These are phyloP conservation scores for Melanargia galathea DNA, from an alignment of 2,888 invertebrate species.

Conservation along the genomic window DNA sequence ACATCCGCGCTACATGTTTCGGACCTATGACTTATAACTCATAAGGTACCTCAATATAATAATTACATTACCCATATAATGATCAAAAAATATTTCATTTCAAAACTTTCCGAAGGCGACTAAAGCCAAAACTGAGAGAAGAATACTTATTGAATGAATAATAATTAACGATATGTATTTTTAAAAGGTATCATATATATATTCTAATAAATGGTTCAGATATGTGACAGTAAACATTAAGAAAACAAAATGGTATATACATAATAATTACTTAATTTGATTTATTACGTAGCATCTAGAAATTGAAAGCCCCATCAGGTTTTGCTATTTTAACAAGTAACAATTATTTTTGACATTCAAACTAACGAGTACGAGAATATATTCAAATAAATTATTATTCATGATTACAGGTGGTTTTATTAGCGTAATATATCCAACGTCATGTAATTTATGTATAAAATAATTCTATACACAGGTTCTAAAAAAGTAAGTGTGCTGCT, in stretches of 20 bases:
- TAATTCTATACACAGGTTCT: neutral
- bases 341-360: conserved; percentile 4
- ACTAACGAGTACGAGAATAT: neutral
- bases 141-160: no score
- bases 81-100: no score
- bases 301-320: neutral
- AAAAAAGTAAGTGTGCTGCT: neutral
- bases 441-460: neutral
- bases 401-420: neutral
- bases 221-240: no score
- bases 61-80: no score
- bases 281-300: conserved; percentile 2
- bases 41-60: neutral
- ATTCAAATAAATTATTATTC: conserved; percentile 11
- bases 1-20: conserved; percentile 1
- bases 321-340: neutral
- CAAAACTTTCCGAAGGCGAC: no score
- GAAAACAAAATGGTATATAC: no score
- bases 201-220: no score
- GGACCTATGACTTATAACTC: neutral
- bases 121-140: no score
- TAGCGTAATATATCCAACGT: neutral
- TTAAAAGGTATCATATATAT: no score
- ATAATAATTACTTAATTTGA: neutral
- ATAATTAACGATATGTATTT: no score